A percentile compares a stretch with the other conserved stretches of the same genome.
Conservation (phyloP, 2,797 vertebrate genomes). For the Coreius guichenoti region DNA sequence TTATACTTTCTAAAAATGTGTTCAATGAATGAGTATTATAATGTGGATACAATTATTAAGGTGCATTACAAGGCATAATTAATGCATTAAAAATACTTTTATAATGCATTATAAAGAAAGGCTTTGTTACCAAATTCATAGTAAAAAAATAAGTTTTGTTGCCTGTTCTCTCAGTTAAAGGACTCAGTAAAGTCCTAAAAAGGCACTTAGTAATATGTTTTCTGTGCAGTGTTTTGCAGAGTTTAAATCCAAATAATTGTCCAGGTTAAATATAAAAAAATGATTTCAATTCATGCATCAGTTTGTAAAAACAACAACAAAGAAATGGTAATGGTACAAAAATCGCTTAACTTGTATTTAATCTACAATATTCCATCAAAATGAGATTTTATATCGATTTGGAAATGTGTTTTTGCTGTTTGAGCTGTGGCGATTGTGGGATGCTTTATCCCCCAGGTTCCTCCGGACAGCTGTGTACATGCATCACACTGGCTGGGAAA, state of each 20-base stretch:
- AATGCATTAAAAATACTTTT: neutral
- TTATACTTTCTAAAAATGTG: neutral
- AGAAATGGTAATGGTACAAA: neutral
- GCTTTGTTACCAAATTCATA: neutral
- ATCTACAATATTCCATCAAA: neutral
- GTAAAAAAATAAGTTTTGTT: neutral
- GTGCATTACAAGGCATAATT: neutral
- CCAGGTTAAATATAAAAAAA: neutral
- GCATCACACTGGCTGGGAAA: slow-evolving; percentile 15
- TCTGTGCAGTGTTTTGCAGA: neutral
- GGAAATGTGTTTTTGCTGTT: neutral
- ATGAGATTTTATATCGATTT: neutral
- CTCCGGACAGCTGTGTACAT: neutral
- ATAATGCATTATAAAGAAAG: no score
- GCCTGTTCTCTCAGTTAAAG: neutral
- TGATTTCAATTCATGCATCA: neutral
- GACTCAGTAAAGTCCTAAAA: neutral
- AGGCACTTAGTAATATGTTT: neutral
- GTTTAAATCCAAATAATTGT: neutral
- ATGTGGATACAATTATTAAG: neutral
- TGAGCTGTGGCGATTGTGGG: neutral
- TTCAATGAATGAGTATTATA: neutral
- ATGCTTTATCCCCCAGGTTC: neutral
- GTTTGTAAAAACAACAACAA: neutral
- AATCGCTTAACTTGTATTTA: neutral